phyloP scores from a whole-genome alignment of 2,888 invertebrate species.

The Tiphia femorata region DNA sequence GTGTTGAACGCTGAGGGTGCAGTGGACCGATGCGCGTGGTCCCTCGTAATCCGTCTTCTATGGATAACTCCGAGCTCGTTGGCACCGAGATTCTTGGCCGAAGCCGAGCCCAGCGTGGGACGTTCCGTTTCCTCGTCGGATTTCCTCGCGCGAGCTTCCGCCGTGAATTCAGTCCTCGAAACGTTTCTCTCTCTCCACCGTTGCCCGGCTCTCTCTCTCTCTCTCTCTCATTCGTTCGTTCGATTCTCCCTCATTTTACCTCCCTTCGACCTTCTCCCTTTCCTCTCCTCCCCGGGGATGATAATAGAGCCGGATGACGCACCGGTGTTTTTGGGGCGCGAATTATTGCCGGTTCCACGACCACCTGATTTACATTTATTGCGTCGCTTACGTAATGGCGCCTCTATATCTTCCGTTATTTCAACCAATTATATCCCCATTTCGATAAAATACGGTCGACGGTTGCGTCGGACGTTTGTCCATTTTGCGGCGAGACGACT shows the following conservation, averaged over 20 bases:
- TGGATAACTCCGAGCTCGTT: too few species aligned
- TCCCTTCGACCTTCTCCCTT: neutral
- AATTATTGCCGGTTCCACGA: slow-evolving; percentile 64
- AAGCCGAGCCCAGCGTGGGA: too few species aligned
- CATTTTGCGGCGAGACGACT: slow-evolving; percentile 13
- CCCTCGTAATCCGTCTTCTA: too few species aligned
- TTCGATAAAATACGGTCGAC: slow-evolving; percentile 61
- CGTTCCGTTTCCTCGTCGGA: too few species aligned
- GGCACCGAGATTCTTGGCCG: too few species aligned
- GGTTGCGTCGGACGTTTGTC: slow-evolving; percentile 43
- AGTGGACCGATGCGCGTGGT: too few species aligned
- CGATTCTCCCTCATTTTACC: neutral
- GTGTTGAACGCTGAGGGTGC: too few species aligned
- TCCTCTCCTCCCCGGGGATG: slow-evolving; percentile 22
- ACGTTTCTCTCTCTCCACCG: slow-evolving; percentile 7
- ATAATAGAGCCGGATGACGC: slow-evolving; percentile 64
- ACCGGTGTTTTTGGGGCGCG: slow-evolving; percentile 60
- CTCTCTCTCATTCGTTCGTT: slow-evolving; percentile 7
- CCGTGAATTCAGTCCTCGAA: slow-evolving; percentile 17
- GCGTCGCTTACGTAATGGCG: slow-evolving; percentile 63
- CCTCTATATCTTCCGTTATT: slow-evolving; percentile 65
- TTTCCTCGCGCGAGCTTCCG: too few species aligned
- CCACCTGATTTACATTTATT: slow-evolving; percentile 67
- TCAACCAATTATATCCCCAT: slow-evolving; percentile 66
- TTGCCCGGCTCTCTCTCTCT: slow-evolving; percentile 8